Percentiles rank a stretch among this genome's conserved stretches.
These are phyloP conservation scores for Stichodactyla helianthus DNA, from an alignment of 64 coral and sea anemone genomes.

Conservation along the genomic window DNA sequence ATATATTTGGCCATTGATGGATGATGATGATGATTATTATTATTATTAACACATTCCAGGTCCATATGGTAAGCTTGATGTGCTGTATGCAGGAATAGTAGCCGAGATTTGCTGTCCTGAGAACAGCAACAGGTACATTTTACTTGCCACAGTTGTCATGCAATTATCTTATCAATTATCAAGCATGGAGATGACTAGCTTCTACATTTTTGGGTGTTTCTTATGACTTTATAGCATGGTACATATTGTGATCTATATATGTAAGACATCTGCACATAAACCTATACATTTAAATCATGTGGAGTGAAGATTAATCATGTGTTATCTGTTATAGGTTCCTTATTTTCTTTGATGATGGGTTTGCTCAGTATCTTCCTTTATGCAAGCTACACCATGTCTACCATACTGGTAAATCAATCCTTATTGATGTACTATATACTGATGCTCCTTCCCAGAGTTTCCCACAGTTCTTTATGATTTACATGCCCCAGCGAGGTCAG, in stretches of 20 bases:
- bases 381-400: conserved; percentile 96
- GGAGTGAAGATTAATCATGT: background rate
- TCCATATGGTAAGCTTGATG: conserved; percentile 89
- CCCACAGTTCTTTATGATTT: no score
- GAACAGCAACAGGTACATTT: conserved; percentile 65
- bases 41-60: conserved; percentile 21
- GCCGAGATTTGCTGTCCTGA: conserved; percentile 87
- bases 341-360: conserved; percentile 99
- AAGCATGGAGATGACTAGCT: no score
- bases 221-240: no score
- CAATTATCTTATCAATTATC: no score
- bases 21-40: background rate
- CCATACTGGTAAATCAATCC: conserved; percentile 67
- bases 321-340: conserved; percentile 45
- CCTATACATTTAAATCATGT: no score
- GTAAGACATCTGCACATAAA: no score
- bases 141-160: background rate
- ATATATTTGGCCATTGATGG: background rate
- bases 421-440: background rate
- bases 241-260: no score
- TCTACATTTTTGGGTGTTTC: no score
- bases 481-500: no score
- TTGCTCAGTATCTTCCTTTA: conserved; percentile 91
- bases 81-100: conserved; percentile 92
- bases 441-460: no score